Conservation (phyloP, 2,113 vertebrate genomes). For the Hydropotes inermis region DNA sequence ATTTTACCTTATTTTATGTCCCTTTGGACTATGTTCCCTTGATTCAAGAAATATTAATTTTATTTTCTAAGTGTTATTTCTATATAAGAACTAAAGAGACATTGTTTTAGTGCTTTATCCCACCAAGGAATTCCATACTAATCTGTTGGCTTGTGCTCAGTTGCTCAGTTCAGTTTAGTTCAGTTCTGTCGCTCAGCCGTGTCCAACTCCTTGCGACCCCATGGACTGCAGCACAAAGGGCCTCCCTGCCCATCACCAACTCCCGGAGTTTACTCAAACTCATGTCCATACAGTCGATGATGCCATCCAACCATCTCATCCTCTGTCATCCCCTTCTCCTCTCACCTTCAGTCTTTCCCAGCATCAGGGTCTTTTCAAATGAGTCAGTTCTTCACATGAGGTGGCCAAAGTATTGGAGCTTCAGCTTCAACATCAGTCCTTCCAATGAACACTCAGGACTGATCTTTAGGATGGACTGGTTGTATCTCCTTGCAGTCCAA, state of each 20-base stretch:
- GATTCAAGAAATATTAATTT: not conserved
- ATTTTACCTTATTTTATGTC: not conserved
- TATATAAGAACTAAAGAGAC: not conserved
- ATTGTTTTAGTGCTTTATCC: not conserved
- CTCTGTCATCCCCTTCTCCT: not conserved
- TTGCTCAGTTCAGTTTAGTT: not conserved
- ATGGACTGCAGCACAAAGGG: not conserved
- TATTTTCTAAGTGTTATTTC: not conserved
- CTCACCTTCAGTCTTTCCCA: not conserved
- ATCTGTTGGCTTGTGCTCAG: not conserved
- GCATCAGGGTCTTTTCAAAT: not conserved
- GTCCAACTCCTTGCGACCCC: not conserved
- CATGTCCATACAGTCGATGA: not conserved
- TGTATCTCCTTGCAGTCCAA: not conserved
- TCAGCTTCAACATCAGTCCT: not conserved
- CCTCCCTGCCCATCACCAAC: not conserved
- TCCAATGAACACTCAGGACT: not conserved
- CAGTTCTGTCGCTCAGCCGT: not conserved
- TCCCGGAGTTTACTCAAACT: not conserved
- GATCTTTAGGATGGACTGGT: not conserved
- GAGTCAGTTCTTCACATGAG: not conserved
- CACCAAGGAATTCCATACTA: not conserved
- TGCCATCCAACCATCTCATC: not conserved
- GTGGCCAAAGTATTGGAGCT: not conserved
- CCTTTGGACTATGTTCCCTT: not conserved